Base-by-base conservation (phyloP, 2,888 invertebrate species). In the Aelia acuminata region DNA sequence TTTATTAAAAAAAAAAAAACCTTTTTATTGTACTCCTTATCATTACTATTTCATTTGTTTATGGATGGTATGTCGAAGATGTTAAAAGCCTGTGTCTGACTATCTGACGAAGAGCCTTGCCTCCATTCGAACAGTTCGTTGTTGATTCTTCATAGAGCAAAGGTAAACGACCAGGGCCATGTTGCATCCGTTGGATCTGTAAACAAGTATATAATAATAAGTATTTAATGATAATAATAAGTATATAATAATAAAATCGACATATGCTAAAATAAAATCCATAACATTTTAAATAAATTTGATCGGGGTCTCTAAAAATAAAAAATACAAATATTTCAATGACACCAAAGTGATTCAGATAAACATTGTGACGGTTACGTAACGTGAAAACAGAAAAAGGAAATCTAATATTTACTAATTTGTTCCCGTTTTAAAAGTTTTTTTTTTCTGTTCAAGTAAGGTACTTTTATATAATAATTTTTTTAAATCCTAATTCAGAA, bases 21-120 rank as follows among this genome's bases (percentile, higher is more conserved):
- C 63, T 35, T 20, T 31, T 57, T 47, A 80, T 80, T 80, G 22
- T 43, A n/a, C 11, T 22, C 13, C 43, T 39, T n/a, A n/a, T 80
- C 80, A 13, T 80, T 15, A 43, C 43, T 80, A n/a, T 80, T 47
- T n/a, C 43, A n/a, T 57, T n/a, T 57, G 4, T 26, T 3, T n/a
- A 22, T 22, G 43, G 80, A 47, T 80, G 80, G 80, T 43, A 43
- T n/a, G 43, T 80, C 13, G 43, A 11, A 80, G n/a, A 43, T 80
- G 13, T 80, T 80, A 43, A 80, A 80, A 80, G 43, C 43, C 43
- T 39, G 80, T 80, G 80, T 47, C 80, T 70, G 63, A 70, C 63
- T 70, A 70, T 80, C 22, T 43, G 80, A 47, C 39, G 80, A 80
- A 47, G 80, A 47, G 39, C 39, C 10, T 80, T 43, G 80, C 13